A percentile compares a stretch with the other conserved stretches of the same genome.
Conservation (phyloP, 2,888 invertebrate genomes). For the Pandemis cinnamomeana region DNA sequence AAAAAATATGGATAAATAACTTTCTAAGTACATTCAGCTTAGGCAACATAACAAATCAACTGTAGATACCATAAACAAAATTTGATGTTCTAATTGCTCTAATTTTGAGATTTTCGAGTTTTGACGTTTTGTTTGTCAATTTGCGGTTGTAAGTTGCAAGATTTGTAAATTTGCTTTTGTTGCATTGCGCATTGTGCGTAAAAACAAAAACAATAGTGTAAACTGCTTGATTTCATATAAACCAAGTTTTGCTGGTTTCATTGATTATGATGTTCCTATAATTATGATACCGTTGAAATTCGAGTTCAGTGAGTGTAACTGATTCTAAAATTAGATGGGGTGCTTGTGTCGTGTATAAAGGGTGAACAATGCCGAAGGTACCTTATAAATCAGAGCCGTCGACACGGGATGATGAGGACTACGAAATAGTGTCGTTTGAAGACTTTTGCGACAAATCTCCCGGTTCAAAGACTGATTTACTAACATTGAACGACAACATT, state of each 20-base stretch:
- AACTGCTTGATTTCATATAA: constrained; percentile 2
- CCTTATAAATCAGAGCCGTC: constrained; percentile 76
- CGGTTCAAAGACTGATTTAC: constrained; percentile 81
- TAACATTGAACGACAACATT: constrained; percentile 81
- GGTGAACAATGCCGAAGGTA: constrained; percentile 75
- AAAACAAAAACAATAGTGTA: constrained; percentile 28
- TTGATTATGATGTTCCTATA: not conserved
- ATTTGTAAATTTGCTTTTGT: constrained; percentile 23
- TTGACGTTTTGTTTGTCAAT: constrained; percentile 28
- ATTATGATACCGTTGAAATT: constrained; percentile 15
- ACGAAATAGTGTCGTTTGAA: constrained; percentile 85
- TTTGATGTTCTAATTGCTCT: not conserved
- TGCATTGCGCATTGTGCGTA: constrained; percentile 31
- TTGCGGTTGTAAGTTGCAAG: constrained; percentile 9
- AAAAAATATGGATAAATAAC: not conserved
- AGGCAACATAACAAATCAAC: constrained; percentile 1
- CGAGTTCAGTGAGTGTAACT: constrained; percentile 31
- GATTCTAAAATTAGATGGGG: constrained; percentile 52
- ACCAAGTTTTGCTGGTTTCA: not conserved
- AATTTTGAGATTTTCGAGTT: constrained; percentile 6
- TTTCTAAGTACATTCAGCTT: not conserved
- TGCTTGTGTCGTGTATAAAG: constrained; percentile 24
- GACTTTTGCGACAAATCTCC: constrained; percentile 85
- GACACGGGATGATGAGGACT: constrained; percentile 73
- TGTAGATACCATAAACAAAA: constrained; percentile 23